Conservation (phyloP, 2,113 vertebrate genomes). For the Capreolus pygargus region DNA sequence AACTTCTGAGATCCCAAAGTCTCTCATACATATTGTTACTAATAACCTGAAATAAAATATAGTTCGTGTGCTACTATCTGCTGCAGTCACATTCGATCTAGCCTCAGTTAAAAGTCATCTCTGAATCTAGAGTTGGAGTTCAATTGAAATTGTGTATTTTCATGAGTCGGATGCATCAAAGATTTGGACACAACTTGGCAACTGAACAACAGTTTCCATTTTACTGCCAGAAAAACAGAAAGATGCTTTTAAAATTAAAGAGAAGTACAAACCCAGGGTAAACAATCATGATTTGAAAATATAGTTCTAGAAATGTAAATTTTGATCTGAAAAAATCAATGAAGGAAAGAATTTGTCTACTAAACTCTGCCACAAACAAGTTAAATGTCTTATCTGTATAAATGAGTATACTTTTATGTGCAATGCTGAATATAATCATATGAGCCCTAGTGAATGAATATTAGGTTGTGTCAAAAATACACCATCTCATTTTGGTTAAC, state of each 20-base stretch:
- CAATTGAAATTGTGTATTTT: neutral
- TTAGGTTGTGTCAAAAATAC: neutral
- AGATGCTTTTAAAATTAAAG: neutral
- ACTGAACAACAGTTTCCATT: neutral
- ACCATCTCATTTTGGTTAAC: neutral
- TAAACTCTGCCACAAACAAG: neutral
- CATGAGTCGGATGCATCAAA: neutral
- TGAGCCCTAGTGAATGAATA: neutral
- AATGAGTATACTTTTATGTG: neutral
- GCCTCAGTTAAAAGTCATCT: neutral
- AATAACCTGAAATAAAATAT: neutral
- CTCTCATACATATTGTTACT: neutral
- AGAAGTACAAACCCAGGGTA: neutral
- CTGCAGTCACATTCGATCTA: neutral
- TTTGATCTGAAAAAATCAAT: constrained; percentile 2
- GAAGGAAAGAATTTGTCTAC: neutral
- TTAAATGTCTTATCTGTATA: neutral
- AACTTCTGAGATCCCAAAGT: neutral
- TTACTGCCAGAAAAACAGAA: neutral
- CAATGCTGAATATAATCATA: neutral
- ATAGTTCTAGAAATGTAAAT: neutral
- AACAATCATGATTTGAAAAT: neutral
- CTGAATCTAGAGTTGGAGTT: neutral
- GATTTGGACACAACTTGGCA: neutral
- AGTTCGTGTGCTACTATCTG: neutral